Evolutionary conservation across 2,113 vertebrate genomes (phyloP), one percentile per base, ranked within the genome.

Genomic region (Microcebus tavaratra): DNA sequence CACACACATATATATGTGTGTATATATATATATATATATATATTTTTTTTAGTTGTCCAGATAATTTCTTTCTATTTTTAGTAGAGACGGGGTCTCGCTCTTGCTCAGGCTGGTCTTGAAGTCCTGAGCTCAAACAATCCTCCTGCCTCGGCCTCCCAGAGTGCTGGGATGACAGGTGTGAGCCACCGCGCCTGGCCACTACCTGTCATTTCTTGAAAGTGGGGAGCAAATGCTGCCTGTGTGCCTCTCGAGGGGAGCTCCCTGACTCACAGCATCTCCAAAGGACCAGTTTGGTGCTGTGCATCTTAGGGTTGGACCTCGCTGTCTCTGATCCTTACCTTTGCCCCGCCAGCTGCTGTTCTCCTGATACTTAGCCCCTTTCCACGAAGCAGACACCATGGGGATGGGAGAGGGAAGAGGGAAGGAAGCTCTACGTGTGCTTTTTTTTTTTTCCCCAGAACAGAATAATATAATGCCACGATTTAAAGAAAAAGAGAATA

Each of bases 371-470:
- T 95, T 42, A 79, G 91, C 97, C 96, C 90, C 90, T 95, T 97
- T 31, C 42, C 34, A 42, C 50, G 11, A 18, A 61, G 75, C 50
- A 42, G 80, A n/a, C 68, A 75, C 75, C 55, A 18, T 8, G 13
- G n/a, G 20, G 50, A 3, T 3, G 25, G 27, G 25, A 42, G 39
- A 50, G 45, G 42, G 42, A 45, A 45, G 42, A 42, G 42, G 29
- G 29, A 21, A 34, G 34, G 34, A 57, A 79, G n/a, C 20, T 72
- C 61, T 86, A 96, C 63, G 95, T 55, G 36, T 18, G n/a, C 65
- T 97, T 97, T 96, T 45, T 7, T 45, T 45, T 45, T 8, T 45
- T 97, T 97, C 98, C 91, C 96, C 95, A 80, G 94, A 96, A 97
- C 86, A 97, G 97, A 98, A 92, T 42, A 98, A 92, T 42, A 90